Conservation (phyloP, 2,113 vertebrate genomes). For the Galbula dea region DNA sequence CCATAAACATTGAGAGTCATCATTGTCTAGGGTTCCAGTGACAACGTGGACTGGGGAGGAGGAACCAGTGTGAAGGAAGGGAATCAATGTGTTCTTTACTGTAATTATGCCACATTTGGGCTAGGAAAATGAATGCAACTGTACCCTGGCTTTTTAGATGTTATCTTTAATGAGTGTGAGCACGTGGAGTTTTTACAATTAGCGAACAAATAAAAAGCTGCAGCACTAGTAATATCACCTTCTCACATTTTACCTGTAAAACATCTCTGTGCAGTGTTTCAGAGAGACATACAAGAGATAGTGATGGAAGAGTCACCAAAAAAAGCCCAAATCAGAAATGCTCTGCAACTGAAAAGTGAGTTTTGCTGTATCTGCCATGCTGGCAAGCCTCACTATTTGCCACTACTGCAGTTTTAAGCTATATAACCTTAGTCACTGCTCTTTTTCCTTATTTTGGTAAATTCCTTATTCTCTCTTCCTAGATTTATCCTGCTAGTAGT, state of each 20-base stretch:
- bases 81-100: not conserved
- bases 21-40: not conserved
- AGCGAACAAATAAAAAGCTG: constrained; percentile 21
- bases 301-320: not conserved
- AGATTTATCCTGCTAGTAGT: not conserved
- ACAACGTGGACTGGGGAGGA: not conserved
- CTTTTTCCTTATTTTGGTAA: not conserved
- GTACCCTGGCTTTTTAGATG: not conserved
- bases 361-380: not conserved
- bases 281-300: not conserved
- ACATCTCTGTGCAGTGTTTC: not conserved
- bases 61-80: not conserved
- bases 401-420: not conserved
- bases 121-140: not conserved
- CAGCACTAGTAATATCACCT: not conserved
- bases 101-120: constrained; percentile 4
- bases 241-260: not conserved
- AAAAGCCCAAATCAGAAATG: not conserved
- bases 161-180: not conserved
- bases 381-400: not conserved
- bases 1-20: not conserved
- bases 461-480: not conserved
- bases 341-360: not conserved
- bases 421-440: not conserved
- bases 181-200: not conserved